phyloP scores from a whole-genome alignment of 2,888 invertebrate species.

The Xylota sylvarum region DNA sequence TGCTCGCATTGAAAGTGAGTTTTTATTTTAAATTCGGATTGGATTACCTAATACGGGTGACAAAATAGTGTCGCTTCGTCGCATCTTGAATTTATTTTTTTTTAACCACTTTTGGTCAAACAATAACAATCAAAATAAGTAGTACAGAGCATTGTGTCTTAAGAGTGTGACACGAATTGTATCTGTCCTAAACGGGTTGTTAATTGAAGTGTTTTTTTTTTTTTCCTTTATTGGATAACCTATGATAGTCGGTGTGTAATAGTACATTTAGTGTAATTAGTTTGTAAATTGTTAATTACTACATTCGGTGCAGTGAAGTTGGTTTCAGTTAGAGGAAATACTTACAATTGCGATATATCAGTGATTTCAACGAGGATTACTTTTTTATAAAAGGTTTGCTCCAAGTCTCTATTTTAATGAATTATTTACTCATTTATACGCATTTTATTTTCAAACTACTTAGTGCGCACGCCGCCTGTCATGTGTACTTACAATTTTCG shows the following conservation, averaged over 20 bases:
- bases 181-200: slow-evolving; percentile 19
- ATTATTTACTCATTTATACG: too few species aligned
- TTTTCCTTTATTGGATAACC: slow-evolving; percentile 27
- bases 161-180: slow-evolving; percentile 34
- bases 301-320: not conserved
- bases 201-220: slow-evolving; percentile 22
- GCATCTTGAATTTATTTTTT: slow-evolving; percentile 51
- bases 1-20: slow-evolving; percentile 42
- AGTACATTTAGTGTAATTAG: too few species aligned
- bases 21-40: slow-evolving; percentile 53
- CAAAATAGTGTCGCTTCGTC: slow-evolving; percentile 42
- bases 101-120: slow-evolving; percentile 49
- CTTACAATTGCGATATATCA: not conserved
- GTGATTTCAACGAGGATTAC: slow-evolving; percentile 10
- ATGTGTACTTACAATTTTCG: too few species aligned
- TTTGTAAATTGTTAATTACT: not conserved
- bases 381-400: slow-evolving; percentile 23
- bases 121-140: slow-evolving; percentile 43
- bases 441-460: not conserved
- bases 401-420: not conserved
- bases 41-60: slow-evolving; percentile 69
- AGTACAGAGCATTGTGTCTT: slow-evolving; percentile 40
- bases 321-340: not conserved
- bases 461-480: not conserved
- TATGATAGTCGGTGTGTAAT: not conserved